These are phyloP conservation scores for Ramphastos sulfuratus DNA, from an alignment of 2,113 vertebrate genomes.

Conservation along the genomic window DNA sequence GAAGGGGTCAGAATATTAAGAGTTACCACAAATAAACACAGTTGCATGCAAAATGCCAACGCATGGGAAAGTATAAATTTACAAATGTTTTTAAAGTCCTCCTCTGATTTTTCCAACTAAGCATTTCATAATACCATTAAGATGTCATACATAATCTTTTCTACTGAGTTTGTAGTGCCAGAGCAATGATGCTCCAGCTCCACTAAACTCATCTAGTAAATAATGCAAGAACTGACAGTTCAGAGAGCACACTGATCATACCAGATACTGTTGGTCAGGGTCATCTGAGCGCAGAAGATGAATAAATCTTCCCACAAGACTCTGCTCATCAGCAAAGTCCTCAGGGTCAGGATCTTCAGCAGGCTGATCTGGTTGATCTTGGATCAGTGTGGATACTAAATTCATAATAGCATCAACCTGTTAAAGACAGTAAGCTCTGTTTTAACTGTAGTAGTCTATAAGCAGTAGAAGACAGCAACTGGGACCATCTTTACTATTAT, in stretches of 20 bases:
- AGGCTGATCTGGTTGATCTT: conserved; percentile 97
- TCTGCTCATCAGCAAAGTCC: conserved; percentile 97
- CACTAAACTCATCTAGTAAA: not conserved
- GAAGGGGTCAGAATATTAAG: not conserved
- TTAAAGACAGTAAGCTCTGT: not conserved
- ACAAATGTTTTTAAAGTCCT: not conserved
- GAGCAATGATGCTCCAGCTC: not conserved
- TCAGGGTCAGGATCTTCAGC: conserved; percentile 96
- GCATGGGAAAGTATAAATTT: not conserved
- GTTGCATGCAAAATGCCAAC: not conserved
- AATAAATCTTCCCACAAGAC: conserved; percentile 96
- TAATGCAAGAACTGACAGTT: not conserved
- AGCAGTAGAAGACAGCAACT: not conserved
- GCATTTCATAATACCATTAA: not conserved
- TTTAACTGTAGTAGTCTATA: not conserved
- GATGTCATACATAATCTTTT: not conserved
- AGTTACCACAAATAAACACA: not conserved
- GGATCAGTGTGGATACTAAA: conserved; percentile 92
- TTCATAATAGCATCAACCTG: conserved; percentile 97
- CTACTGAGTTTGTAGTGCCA: not conserved
- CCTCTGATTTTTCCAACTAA: not conserved
- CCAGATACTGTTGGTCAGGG: conserved; percentile 96
- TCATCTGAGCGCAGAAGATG: conserved; percentile 94
- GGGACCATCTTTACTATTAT: not conserved
- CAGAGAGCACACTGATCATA: conserved; percentile 46